Conservation (phyloP, 1,140 invertebrate genomes). For the Drosophila miranda region DNA sequence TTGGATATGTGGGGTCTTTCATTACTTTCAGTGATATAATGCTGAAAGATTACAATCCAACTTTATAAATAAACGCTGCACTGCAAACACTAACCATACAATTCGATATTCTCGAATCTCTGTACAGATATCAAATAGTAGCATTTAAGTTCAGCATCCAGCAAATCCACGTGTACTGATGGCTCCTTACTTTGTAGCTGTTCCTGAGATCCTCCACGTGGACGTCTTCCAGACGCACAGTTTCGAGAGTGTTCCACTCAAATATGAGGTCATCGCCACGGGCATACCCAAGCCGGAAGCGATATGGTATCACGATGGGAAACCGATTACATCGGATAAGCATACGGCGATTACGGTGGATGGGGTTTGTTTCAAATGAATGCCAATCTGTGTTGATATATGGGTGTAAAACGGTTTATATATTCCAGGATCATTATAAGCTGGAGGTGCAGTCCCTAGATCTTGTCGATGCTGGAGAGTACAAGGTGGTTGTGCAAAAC, state of each 20-base stretch:
- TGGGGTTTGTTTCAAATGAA: constrained; percentile 81
- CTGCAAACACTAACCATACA: constrained; percentile 19
- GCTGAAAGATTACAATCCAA: constrained; percentile 7
- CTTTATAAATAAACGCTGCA: constrained; percentile 21
- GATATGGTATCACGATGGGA: constrained; percentile 90
- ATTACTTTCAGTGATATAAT: too few species aligned
- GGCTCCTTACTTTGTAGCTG: constrained; percentile 84
- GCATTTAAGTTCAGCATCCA: background rate
- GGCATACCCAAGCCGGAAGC: constrained; percentile 90
- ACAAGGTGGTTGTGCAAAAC: constrained; percentile 89
- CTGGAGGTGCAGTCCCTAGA: constrained; percentile 87
- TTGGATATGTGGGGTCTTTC: too few species aligned
- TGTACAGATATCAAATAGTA: constrained; percentile 34
- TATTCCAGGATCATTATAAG: constrained; percentile 85
- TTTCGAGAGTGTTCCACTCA: constrained; percentile 89
- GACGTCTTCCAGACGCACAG: constrained; percentile 89
- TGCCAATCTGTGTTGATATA: too few species aligned
- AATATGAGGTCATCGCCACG: constrained; percentile 88
- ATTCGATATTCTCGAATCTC: constrained; percentile 9
- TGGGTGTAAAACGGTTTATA: background rate
- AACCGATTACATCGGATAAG: constrained; percentile 85
- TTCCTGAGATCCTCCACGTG: constrained; percentile 88
- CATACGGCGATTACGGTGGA: constrained; percentile 86
- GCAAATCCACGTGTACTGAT: constrained; percentile 1
- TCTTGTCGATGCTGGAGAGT: constrained; percentile 89